Evolutionary conservation across 2,113 vertebrate species (phyloP).

Genomic region (Recurvirostra avosetta): DNA sequence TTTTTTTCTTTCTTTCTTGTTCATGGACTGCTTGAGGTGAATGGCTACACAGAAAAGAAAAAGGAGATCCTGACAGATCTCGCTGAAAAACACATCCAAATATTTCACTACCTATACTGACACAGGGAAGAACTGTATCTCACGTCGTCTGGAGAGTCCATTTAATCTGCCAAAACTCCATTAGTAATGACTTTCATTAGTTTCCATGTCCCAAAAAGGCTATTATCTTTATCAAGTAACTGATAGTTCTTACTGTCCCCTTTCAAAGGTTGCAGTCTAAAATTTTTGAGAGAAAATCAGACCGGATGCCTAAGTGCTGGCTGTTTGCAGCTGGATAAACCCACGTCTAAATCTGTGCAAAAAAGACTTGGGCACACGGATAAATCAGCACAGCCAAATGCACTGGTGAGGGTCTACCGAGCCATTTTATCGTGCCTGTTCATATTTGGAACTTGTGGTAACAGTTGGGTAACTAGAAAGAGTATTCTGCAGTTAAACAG

Average conservation of each 20-base stretch:
- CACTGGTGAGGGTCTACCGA: not conserved
- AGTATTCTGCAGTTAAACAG: not conserved
- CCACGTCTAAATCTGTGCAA: not conserved
- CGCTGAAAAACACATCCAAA: not conserved
- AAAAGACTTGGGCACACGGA: not conserved
- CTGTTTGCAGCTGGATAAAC: not conserved
- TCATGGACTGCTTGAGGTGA: not conserved
- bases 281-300: not conserved
- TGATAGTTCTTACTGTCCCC: not conserved
- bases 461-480: not conserved
- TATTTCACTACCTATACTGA: not conserved
- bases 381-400: not conserved
- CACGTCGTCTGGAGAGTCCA: not conserved
- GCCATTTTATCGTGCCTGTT: not conserved
- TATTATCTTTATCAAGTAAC: conserved; percentile 30
- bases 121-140: not conserved
- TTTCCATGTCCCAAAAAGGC: not conserved
- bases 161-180: conserved; percentile 11
- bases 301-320: not conserved
- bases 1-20: not conserved
- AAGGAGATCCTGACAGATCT: not conserved
- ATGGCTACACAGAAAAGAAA: not conserved
- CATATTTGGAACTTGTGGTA: not conserved
- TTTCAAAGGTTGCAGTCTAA: not conserved
- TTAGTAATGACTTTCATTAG: conserved; percentile 18